These are phyloP conservation scores for Tetraodon nigroviridis DNA, from an alignment of 2,113 vertebrate genomes.

Conservation along the genomic window DNA sequence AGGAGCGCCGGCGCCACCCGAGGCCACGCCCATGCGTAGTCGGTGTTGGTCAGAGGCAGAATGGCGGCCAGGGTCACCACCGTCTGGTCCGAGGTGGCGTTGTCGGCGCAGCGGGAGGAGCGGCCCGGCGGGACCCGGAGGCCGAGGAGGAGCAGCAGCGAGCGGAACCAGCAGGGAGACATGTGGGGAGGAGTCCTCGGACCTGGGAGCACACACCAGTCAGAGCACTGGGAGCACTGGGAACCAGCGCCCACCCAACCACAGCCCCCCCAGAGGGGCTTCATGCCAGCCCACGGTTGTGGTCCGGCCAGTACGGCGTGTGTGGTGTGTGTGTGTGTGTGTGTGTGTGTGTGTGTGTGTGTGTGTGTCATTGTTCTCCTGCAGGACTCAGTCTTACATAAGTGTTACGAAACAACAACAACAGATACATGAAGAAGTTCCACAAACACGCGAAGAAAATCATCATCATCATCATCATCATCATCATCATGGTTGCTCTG, in stretches of 20 bases:
- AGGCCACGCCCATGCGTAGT: slow-evolving; percentile 90
- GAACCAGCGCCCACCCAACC: too few species aligned
- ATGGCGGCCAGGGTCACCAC: slow-evolving; percentile 84
- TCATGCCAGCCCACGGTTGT: too few species aligned
- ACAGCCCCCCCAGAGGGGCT: too few species aligned
- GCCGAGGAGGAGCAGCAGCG: slow-evolving; percentile 3
- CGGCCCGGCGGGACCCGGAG: slow-evolving; percentile 5
- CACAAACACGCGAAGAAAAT: background rate
- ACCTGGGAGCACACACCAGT: slow-evolving; percentile 1
- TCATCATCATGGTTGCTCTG: background rate
- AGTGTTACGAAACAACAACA: background rate
- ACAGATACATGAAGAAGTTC: background rate
- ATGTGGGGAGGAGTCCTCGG: slow-evolving; percentile 14
- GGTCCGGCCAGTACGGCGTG: too few species aligned
- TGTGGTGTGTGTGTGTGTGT: too few species aligned
- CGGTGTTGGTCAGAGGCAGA: slow-evolving; percentile 80
- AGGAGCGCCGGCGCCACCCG: slow-evolving; percentile 82
- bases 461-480: background rate
- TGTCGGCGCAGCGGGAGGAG: background rate
- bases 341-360: background rate
- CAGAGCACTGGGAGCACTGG: too few species aligned
- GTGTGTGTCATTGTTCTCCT: background rate
- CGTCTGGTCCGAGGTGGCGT: slow-evolving; percentile 15
- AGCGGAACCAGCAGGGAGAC: background rate
- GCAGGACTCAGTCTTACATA: background rate